Percentiles rank a stretch among this genome's conserved stretches.
Conservation (phyloP, 1,140 invertebrate genomes). For the Anastrepha ludens region DNA sequence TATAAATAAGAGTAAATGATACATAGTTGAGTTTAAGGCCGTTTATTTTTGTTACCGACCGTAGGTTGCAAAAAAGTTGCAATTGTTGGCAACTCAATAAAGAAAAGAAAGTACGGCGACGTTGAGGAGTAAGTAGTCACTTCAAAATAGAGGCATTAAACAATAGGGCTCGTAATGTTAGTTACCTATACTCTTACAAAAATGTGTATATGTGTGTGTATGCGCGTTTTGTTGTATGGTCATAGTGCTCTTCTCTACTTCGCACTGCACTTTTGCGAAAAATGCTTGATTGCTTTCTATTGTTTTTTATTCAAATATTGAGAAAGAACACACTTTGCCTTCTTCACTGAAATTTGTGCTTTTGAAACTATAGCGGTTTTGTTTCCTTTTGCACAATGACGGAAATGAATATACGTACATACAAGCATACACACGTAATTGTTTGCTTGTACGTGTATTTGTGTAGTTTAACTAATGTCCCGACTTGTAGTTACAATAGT, state of each 20-base stretch:
- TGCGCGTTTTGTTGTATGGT: not conserved
- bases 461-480: constrained; percentile 9
- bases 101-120: constrained; percentile 16
- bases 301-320: constrained; percentile 9
- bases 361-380: not conserved
- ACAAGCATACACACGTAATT: not conserved
- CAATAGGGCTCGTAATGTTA: not conserved
- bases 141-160: not conserved
- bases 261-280: constrained; percentile 23
- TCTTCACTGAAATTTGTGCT: too few species aligned
- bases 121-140: not conserved
- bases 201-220: not conserved
- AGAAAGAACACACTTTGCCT: too few species aligned
- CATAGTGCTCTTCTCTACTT: not conserved
- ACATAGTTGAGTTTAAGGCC: not conserved
- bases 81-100: constrained; percentile 38
- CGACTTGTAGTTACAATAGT: not conserved
- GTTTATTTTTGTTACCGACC: not conserved
- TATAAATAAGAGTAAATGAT: not conserved
- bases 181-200: not conserved
- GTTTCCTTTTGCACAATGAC: not conserved
- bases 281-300: constrained; percentile 49
- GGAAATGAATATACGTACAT: not conserved
- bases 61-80: not conserved
- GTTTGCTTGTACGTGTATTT: not conserved